Base-by-base conservation (phyloP, 1,140 invertebrate genomes). In the Nixonia krombeini region DNA sequence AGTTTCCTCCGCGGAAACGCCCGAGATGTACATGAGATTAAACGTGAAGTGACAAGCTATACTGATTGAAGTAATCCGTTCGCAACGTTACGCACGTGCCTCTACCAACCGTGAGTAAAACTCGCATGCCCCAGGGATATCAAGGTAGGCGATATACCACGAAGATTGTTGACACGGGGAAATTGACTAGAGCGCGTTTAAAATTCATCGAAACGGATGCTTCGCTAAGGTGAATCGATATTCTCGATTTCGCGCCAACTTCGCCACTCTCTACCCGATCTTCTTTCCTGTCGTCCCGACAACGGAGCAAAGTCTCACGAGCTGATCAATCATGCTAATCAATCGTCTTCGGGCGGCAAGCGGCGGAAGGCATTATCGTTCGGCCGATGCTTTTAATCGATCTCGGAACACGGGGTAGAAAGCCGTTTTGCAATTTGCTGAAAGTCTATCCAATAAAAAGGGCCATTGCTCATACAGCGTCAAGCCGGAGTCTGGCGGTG, bases 151-250 rank as follows among this genome's bases (percentile, higher is more conserved):
- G 35, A 17, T 18, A 10, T 15, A 16, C 16, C 12, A 6, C 15
- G 4, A n/a, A 21, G 38, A 21, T 18, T 41, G 15, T 41, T 23
- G 16, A 41, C 38, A 9, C 9, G 38, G 18, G 5, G 9, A 41
- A 41, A 41, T 41, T 18, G 38, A 41, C 16, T 41, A 17, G 9
- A 21, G 18, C 6, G 9, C 38, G n/a, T 41, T 41, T 10, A 41
- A 41, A 41, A 41, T 41, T 18, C 38, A 41, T 41, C 16, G 38
- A 41, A 41, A 18, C 38, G 3, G 15, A 7, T 21, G 16, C 17
- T 9, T n/a, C 38, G 8, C 21, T 21, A 21, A 16, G 3, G 15
- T 41, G 8, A 21, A 41, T 21, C 38, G 17, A 41, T 41, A 41
- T 31, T 31, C 9, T n/a, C 29, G 9, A 3, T n/a, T n/a, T n/a